Base-by-base conservation (phyloP, 2,888 invertebrate species). In the Leptinotarsa haldemani region DNA sequence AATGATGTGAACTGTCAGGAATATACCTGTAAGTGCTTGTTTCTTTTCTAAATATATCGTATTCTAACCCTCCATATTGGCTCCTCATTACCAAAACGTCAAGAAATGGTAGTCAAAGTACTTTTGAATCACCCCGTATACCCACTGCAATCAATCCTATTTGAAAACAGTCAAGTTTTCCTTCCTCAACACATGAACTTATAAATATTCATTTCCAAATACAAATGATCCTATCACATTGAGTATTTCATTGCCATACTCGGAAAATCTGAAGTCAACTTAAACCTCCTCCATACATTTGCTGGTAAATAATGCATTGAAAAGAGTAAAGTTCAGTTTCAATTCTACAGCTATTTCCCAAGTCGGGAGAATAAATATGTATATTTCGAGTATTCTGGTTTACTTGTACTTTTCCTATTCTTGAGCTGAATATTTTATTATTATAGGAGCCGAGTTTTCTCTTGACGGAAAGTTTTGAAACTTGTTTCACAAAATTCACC, bases 361-460 rank as follows among this genome's bases (percentile, higher is more conserved):
- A 56, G 56, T 56, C 20, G 53, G 22, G 12, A 56, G 20, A 18
- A 56, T 56, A 56, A 20, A 56, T 56, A 56, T 20, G 53, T 20
- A 56, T 52, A 56, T 56, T 56, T 56, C 53, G 12, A 12, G 7
- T 56, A 20, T 56, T 56, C 53, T 56, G 53, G 53, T 56, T 56
- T 56, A 56, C 20, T 20, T 20, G 53, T 56, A 20, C 53, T 56
- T 22, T 22, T 56, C 56, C 20, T 22, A 12, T 56, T 22, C 22
- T 20, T 13, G 12, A 15, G 20, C 56, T 56, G 22, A 9, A 22
- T 22, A 56, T 56, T 56, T 56, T 56, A 56, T 22, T 15, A 22
- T 56, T 22, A 20, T 22, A 22, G 50, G 50, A 20, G 20, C 15
- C 22, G 20, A 15, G 22, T 13, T 22, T 18, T 3, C 52, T 12